Evolutionary conservation across 2,113 vertebrate species (phyloP), one percentile per base, ranked within the genome.

Genomic region (Papio anubis): DNA sequence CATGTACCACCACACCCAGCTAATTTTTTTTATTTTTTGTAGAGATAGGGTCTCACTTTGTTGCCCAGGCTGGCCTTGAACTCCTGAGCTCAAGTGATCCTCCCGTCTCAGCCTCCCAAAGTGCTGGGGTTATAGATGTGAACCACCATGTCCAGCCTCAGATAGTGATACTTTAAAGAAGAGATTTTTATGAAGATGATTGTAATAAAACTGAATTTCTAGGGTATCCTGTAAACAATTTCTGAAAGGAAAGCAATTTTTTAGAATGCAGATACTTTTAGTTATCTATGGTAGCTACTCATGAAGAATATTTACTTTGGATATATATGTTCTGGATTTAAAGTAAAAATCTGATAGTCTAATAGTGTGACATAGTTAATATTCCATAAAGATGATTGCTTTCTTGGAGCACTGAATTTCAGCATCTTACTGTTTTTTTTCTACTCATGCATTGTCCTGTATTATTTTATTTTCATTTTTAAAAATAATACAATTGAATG

Each of bases 231-330:
- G 2, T 40, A 50, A 94, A 66, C 88, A 90, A 50, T 78, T 96
- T 96, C 89, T 88, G 52, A 94, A 73, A 72, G 76, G 30, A 59
- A 79, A 87, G n/a, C 45, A 66, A 0, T 27, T 75, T 57, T 17
- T 27, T 10, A 18, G 11, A 66, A 5, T 85, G 21, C 32, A 55
- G 18, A 25, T 70, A 40, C 30, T 73, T 86, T 38, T 68, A 85
- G 17, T 48, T 17, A 61, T 32, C n/a, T 57, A 38, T 68, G 12
- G 35, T 86, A 2, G n/a, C 40, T 84, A 40, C 14, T 83, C 64
- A 13, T 83, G 35, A 84, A 93, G 8, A 86, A 20, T 9, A 90
- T 70, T 85, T 94, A 94, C 75, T 95, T 92, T 95, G 30, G 50
- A 35, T 94, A 0, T 70, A 16, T 64, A 80, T 87, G n/a, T 88